phyloP scores from a whole-genome alignment of 30 jellyfish, hydroid and myxozoan genomes.

The Nemopilema nomurai region DNA sequence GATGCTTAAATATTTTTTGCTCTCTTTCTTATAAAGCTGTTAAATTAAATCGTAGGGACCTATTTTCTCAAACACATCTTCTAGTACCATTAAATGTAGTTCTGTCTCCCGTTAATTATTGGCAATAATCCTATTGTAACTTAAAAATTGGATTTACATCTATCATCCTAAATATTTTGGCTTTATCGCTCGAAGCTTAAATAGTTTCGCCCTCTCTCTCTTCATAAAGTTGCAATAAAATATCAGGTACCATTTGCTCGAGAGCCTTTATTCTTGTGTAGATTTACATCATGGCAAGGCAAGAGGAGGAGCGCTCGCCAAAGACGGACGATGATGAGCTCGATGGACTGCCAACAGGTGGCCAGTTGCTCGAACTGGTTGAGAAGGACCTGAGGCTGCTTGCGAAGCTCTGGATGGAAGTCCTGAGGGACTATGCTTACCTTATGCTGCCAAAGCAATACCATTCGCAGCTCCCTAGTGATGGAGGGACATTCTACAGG shows the following conservation, averaged over 20 bases:
- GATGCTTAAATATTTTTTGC: too few species aligned
- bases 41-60: too few species aligned
- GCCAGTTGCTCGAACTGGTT: conserved; percentile 79
- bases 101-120: too few species aligned
- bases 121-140: too few species aligned
- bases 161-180: too few species aligned
- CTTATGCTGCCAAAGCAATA: conserved; percentile 84
- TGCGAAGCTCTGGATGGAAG: conserved; percentile 90
- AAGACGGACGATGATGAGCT: conserved; percentile 53
- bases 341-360: conserved; percentile 30
- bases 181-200: too few species aligned
- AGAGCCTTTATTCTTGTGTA: not conserved
- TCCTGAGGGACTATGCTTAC: conserved; percentile 70
- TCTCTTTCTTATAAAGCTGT: too few species aligned
- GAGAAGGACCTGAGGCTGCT: conserved; percentile 76
- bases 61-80: too few species aligned
- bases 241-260: not conserved
- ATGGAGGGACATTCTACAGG: conserved; percentile 91
- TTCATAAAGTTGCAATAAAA: not conserved
- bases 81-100: too few species aligned
- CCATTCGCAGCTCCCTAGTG: conserved; percentile 83
- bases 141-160: too few species aligned
- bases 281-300: conserved; percentile 92
- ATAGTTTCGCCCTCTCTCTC: too few species aligned
- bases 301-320: conserved; percentile 52